A percentile compares a stretch with the other conserved stretches of the same genome.
Conservation (phyloP, 2,888 invertebrate species). For the Cetonia aurata region DNA sequence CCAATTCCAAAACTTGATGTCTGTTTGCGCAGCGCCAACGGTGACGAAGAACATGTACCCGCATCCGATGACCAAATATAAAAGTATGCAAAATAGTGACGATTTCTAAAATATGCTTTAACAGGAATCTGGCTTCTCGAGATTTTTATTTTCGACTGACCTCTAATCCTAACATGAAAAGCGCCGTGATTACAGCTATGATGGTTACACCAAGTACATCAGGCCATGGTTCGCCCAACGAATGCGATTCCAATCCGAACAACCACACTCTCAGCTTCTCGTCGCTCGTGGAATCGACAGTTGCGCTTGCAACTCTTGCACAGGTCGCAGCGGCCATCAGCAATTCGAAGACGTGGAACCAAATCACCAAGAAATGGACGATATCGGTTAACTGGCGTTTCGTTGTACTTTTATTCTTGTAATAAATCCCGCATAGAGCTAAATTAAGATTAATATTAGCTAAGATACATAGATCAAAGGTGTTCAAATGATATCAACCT, state of each 20-base stretch:
- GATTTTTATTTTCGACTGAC: conserved; percentile 59
- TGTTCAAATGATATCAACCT: conserved; percentile 62
- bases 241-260: conserved; percentile 72
- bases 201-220: conserved; percentile 74
- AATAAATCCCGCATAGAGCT: conserved; percentile 40
- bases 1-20: conserved; percentile 63
- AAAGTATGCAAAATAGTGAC: conserved; percentile 61
- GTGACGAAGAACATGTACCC: conserved; percentile 64
- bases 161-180: conserved; percentile 76
- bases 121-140: not conserved
- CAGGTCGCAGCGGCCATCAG: conserved; percentile 74
- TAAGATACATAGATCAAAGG: not conserved
- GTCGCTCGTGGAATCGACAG: conserved; percentile 74
- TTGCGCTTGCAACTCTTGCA: conserved; percentile 73
- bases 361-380: conserved; percentile 72
- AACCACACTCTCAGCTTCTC: conserved; percentile 73
- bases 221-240: conserved; percentile 74
- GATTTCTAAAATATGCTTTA: conserved; percentile 63
- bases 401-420: conserved; percentile 34
- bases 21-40: conserved; percentile 64
- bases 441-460: not conserved
- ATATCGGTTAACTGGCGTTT: conserved; percentile 69
- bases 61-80: conserved; percentile 59
- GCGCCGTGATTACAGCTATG: conserved; percentile 72
- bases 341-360: conserved; percentile 73